These are phyloP conservation scores for Cactoblastis cactorum DNA, from an alignment of 2,888 invertebrate genomes.

Conservation along the genomic window DNA sequence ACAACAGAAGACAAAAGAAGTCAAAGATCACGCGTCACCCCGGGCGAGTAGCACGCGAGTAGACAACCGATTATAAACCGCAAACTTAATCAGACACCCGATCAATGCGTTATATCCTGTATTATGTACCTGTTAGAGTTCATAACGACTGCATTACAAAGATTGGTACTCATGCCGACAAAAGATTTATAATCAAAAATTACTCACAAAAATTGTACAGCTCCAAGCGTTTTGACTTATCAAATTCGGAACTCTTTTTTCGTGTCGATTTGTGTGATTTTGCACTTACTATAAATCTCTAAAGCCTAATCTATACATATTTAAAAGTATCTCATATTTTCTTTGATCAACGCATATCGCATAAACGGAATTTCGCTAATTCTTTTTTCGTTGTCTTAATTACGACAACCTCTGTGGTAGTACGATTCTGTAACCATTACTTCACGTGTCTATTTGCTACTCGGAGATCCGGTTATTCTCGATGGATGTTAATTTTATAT, in stretches of 20 bases:
- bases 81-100: neutral
- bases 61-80: constrained; percentile 13
- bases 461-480: too few relatives aligned
- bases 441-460: too few relatives aligned
- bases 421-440: too few relatives aligned
- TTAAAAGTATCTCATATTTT: too few relatives aligned
- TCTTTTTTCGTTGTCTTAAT: too few relatives aligned
- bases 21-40: constrained; percentile 59
- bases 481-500: too few relatives aligned
- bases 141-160: neutral
- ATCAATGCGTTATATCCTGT: neutral
- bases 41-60: constrained; percentile 33
- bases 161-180: constrained; percentile 17
- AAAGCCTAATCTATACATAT: too few relatives aligned
- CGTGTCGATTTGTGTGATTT: neutral
- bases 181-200: constrained; percentile 42
- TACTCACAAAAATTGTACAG: constrained; percentile 28
- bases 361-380: too few relatives aligned
- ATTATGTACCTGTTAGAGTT: neutral
- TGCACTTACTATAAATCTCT: too few relatives aligned
- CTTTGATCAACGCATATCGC: too few relatives aligned
- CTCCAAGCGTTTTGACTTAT: constrained; percentile 5
- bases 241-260: neutral
- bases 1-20: constrained; percentile 51
- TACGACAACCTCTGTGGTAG: too few relatives aligned